Base-by-base conservation (phyloP, 1,140 invertebrate genomes). In the Cotesia glomerata region DNA sequence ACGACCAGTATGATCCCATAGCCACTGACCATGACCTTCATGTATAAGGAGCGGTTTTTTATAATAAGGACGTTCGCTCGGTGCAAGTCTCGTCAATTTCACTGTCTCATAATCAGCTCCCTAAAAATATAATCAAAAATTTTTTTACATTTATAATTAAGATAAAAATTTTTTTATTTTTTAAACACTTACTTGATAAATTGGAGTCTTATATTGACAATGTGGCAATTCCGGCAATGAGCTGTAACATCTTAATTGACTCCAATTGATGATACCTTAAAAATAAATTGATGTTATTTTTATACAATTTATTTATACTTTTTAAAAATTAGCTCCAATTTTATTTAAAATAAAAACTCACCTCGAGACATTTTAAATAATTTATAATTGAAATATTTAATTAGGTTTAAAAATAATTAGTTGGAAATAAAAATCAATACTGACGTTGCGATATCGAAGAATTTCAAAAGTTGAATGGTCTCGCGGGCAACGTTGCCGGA, bases 11-110 rank as follows among this genome's bases (percentile, higher is more conserved):
- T 95, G 90, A 83, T 98, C 97, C 85, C 92, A 99, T 1, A 99
- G 84, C 93, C 94, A 99, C 85, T 99, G 96, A 90, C 93, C 95
- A 75, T 93, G 88, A 0, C 97, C 97, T 77, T 95, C 92, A 78
- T 95, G 90, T 4, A 99, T 88, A 3, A 97, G 87, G 4, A 99
- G 76, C 0, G 97, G 97, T 69, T 92, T 91, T 80, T 92, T 94
- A 84, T 96, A 99, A 75, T 93, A 92, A 5, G 94, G 91, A 67
- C 89, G 88, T 11, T 95, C 80, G 64, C 90, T 92, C 35, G 95
- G 94, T 51, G 85, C 80, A 32, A 88, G 82, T 45, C 92, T 87
- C n/a, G 92, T 88, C 56, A 85, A 78, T 62, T 89, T 80, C 3
- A 92, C 88, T 64, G 89, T 82, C 67, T 91, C 87, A 71, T 91